Conservation (phyloP, 2,797 vertebrate species). For the Tamandua tetradactyla region DNA sequence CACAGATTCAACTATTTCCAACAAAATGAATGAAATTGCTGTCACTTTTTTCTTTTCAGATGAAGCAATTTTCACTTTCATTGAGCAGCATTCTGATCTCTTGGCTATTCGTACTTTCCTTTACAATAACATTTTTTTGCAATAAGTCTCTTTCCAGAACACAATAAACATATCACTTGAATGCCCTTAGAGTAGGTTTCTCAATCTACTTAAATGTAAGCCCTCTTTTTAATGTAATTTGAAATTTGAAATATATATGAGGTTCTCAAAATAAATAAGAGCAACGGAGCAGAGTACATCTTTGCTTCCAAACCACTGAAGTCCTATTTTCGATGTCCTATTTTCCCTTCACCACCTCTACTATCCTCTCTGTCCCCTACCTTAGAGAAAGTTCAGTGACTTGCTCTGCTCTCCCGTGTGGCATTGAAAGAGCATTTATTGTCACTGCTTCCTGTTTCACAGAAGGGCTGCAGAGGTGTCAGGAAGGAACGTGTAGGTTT, state of each 20-base stretch:
- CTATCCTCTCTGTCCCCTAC: background rate
- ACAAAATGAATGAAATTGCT: background rate
- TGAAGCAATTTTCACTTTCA: background rate
- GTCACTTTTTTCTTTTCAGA: background rate
- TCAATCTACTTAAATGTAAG: background rate
- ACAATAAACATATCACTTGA: background rate
- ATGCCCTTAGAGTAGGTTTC: background rate
- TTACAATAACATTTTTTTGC: background rate
- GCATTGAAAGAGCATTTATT: background rate
- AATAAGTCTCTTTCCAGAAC: background rate
- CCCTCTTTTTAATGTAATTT: background rate
- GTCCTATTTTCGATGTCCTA: too few species aligned
- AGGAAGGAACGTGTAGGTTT: background rate
- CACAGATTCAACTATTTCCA: background rate
- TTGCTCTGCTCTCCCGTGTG: background rate
- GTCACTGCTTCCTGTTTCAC: background rate
- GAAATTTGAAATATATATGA: background rate
- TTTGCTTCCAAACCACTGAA: background rate
- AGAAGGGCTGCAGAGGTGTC: background rate
- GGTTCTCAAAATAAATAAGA: background rate
- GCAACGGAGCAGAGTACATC: rapidly evolving
- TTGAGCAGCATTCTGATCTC: background rate
- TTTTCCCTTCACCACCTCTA: background rate
- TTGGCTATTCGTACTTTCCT: background rate
- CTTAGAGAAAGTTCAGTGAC: background rate